phyloP scores from a whole-genome alignment of 2,797 vertebrate species.

The Syngnathus rostellatus region DNA sequence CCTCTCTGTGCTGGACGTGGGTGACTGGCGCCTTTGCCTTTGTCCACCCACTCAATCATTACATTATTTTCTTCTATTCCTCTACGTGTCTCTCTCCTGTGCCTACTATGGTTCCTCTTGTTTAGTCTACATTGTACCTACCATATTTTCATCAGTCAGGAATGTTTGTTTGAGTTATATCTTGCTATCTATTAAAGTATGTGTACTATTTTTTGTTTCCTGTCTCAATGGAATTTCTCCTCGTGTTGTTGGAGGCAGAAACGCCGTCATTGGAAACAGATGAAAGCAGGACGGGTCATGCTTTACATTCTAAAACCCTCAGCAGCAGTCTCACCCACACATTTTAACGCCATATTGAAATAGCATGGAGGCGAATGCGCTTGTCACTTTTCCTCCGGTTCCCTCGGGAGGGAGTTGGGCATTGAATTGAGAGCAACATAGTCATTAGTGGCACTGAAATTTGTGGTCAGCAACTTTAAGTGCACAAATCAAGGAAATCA shows the following conservation, averaged over 20 bases:
- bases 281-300: slow-evolving; percentile 62
- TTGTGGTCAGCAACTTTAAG: slow-evolving; percentile 16
- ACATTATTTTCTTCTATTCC: slow-evolving; percentile 45
- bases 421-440: slow-evolving; percentile 51
- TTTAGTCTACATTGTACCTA: slow-evolving; percentile 19
- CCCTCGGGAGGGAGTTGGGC: slow-evolving; percentile 36
- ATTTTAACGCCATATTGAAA: slow-evolving; percentile 67
- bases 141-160: slow-evolving; percentile 11
- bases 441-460: slow-evolving; percentile 38
- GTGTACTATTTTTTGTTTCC: slow-evolving; percentile 18
- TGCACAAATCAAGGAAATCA: slow-evolving; percentile 19
- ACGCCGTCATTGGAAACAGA: slow-evolving; percentile 52
- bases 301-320: slow-evolving; percentile 57
- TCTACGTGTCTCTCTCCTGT: slow-evolving; percentile 1
- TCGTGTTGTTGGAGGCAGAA: slow-evolving; percentile 28
- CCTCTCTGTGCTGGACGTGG: slow-evolving; percentile 40
- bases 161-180: slow-evolving; percentile 17
- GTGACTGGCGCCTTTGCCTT: slow-evolving; percentile 38
- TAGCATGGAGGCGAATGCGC: slow-evolving; percentile 57
- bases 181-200: slow-evolving; percentile 10
- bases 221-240: slow-evolving; percentile 22
- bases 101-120: slow-evolving; percentile 19
- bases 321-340: slow-evolving; percentile 65
- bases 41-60: slow-evolving; percentile 37
- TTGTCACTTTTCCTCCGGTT: slow-evolving; percentile 50